phyloP scores from a whole-genome alignment of 92 coral and sea anemone species.

The Phenganax subtilis region DNA sequence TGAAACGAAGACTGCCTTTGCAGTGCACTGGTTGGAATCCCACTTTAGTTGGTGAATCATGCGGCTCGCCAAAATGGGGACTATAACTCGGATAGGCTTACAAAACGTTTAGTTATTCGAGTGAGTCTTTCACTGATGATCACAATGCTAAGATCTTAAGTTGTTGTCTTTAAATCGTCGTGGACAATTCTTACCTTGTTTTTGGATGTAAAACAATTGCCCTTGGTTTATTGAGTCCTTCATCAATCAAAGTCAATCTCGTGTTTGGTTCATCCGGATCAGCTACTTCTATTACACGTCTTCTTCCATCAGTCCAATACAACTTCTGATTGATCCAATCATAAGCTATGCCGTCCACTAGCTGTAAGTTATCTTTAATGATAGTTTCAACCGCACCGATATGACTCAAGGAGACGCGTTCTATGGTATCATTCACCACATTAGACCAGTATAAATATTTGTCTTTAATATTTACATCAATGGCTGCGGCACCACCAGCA shows the following conservation, averaged over 20 bases:
- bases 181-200: conserved; percentile 54
- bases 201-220: conserved; percentile 86
- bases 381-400: conserved; percentile 55
- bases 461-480: conserved; percentile 82
- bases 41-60: no score
- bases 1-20: no score
- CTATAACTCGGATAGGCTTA: no score
- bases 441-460: conserved; percentile 89
- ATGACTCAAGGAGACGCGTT: conserved; percentile 69
- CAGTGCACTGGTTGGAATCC: no score
- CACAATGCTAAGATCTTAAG: no score
- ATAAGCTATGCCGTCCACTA: conserved; percentile 77
- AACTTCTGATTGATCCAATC: conserved; percentile 93
- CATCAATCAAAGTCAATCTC: conserved; percentile 61
- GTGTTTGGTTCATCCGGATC: conserved; percentile 63
- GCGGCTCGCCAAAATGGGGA: no score
- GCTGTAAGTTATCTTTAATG: not conserved
- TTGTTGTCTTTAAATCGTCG: not conserved
- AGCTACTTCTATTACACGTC: conserved; percentile 83
- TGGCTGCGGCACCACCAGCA: conserved; percentile 61
- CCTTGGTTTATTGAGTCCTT: conserved; percentile 75
- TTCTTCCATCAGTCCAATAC: conserved; percentile 96
- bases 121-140: no score
- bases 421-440: conserved; percentile 65
- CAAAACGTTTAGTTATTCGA: no score